Evolutionary conservation across 1,140 invertebrate genomes (phyloP), one percentile per base, ranked within the genome.

Genomic region (Euborellia annulipes): DNA sequence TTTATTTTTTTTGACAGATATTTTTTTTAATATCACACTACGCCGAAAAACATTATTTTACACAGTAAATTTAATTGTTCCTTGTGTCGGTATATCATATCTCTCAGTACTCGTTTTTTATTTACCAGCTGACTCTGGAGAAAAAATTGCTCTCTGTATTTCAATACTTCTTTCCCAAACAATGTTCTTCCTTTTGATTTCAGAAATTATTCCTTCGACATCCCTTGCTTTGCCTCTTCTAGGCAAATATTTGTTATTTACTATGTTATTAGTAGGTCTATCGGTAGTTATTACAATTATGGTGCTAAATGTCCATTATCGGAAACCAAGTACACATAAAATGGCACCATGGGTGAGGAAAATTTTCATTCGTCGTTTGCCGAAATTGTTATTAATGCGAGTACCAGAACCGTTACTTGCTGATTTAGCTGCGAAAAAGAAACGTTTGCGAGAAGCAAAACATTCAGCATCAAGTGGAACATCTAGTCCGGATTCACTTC

Each of bases 131-230:
- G 94, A 98, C 64, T 95, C 91, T 3, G 93, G 95, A 3, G 95
- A 99, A 61, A 98, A 99, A 63, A 90, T 98, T 48, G 92, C 92
- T 1, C 73, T 99, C 2, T 96, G 92, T 63, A 98, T 99, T 54
- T 96, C 92, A 52, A 98, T 99, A 56, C 74, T 99, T 0, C 76
- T 99, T 14, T 98, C 96, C 1, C 85, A 98, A 61, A 98, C 93
- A 11, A 97, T 99, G 79, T 99, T 99, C 68, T 98, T 99, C 69
- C 68, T 99, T 48, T 78, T 99, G 4, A 88, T 99, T 55, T 94
- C 86, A 0, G 89, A 94, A 70, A 95, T 98, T 54, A 98, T 98
- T 65, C 96, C 96, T 1, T 95, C 95, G 0, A 99, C 95, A 1
- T 98, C 93, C 3, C 66, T 98, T 36, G 93, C 94, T 0, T 69